Conservation (phyloP, 2,888 invertebrate genomes). For the Herminia tarsipennalis region DNA sequence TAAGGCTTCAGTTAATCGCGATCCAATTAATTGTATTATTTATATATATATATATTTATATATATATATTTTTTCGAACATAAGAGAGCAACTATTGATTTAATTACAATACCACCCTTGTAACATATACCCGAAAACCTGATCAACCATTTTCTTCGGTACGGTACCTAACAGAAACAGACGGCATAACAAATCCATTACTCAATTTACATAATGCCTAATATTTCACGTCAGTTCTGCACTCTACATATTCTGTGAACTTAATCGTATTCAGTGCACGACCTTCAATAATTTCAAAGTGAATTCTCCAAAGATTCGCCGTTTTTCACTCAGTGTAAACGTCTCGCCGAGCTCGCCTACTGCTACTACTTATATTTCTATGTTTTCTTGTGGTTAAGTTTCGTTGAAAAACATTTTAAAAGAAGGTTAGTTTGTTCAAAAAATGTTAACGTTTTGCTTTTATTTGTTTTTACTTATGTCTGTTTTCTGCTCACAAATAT, state of each 20-base stretch:
- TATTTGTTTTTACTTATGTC: background rate
- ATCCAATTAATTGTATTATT: too few relatives aligned
- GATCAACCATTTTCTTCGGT: too few relatives aligned
- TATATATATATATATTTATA: too few relatives aligned
- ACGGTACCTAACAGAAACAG: background rate
- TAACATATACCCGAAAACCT: too few relatives aligned
- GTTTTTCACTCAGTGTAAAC: constrained; percentile 24
- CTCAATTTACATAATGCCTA: background rate
- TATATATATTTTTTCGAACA: too few relatives aligned
- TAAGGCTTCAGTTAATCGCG: too few relatives aligned
- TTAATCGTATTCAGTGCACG: constrained; percentile 23
- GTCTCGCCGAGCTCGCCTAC: constrained; percentile 1
- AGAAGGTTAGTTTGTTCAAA: background rate
- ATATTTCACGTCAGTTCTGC: background rate
- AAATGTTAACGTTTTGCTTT: constrained; percentile 2
- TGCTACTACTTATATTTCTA: constrained; percentile 1
- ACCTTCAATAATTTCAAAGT: constrained; percentile 27
- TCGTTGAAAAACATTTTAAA: constrained; percentile 11
- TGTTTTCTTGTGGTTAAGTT: constrained; percentile 22
- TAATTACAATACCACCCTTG: too few relatives aligned
- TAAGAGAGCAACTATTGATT: too few relatives aligned
- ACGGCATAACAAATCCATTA: background rate
- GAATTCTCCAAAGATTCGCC: constrained; percentile 27
- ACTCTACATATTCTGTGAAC: constrained; percentile 1
- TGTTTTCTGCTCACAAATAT: too few relatives aligned